phyloP scores from a whole-genome alignment of 2,797 vertebrate species.

The Girardinus metallicus region DNA sequence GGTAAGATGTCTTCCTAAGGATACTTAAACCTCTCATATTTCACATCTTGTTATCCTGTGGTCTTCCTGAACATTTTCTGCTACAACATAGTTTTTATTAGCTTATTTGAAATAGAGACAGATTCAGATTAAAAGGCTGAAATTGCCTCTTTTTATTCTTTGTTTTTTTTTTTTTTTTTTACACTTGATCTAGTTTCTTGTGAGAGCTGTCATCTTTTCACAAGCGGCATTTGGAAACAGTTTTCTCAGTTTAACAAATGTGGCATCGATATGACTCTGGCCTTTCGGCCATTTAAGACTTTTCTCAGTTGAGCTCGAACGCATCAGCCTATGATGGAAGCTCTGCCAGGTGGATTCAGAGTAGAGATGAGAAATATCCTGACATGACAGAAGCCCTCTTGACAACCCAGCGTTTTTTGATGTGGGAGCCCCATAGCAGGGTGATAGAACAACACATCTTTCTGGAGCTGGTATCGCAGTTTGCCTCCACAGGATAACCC shows the following conservation, averaged over 20 bases:
- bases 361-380: constrained; percentile 73
- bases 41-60: background rate
- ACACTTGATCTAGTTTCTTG: constrained; percentile 9
- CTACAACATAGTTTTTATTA: background rate
- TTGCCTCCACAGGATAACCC: constrained; percentile 61
- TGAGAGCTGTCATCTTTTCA: constrained; percentile 17
- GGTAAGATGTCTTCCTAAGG: background rate
- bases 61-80: background rate
- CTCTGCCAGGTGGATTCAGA: constrained; percentile 72
- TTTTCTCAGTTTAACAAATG: constrained; percentile 44
- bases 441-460: constrained; percentile 46
- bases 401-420: constrained; percentile 57
- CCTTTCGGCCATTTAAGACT: constrained; percentile 58
- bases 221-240: constrained; percentile 31
- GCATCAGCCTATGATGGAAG: constrained; percentile 64
- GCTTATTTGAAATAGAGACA: background rate
- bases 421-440: constrained; percentile 29
- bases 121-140: background rate
- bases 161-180: background rate
- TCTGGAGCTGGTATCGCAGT: constrained; percentile 46
- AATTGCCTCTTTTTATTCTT: background rate
- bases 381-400: constrained; percentile 75
- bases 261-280: constrained; percentile 37
- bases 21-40: background rate
- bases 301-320: constrained; percentile 69